Evolutionary conservation across 2,797 vertebrate genomes (phyloP).

Genomic region (Sebastes iracundus): DNA sequence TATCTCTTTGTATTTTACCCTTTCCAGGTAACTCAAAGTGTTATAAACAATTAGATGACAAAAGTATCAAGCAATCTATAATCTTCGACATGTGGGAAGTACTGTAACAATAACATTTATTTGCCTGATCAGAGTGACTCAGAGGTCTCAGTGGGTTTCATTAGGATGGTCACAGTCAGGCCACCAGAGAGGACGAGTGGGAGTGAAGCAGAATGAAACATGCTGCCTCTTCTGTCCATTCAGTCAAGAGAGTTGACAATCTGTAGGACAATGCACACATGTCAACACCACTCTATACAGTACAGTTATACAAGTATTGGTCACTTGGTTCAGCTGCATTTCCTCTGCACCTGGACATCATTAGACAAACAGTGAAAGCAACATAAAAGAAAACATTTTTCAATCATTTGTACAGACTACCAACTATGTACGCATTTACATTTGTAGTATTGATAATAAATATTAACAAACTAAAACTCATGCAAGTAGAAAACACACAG

Average conservation of each 20-base stretch:
- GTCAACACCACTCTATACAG: neutral
- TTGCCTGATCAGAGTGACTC: neutral
- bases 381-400: neutral
- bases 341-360: neutral
- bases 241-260: neutral
- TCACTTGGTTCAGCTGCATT: neutral
- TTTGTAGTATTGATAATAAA: neutral
- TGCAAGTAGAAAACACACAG: no score
- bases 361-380: neutral
- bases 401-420: neutral
- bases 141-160: slow-evolving; percentile 38
- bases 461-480: neutral
- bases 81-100: neutral
- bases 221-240: neutral
- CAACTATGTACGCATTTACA: neutral
- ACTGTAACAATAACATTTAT: neutral
- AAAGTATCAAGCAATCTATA: neutral
- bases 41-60: neutral
- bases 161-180: slow-evolving; percentile 27
- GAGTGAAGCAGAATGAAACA: neutral
- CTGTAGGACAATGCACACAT: neutral
- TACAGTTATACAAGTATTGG: no score
- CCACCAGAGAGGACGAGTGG: slow-evolving; percentile 7
- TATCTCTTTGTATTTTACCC: neutral
- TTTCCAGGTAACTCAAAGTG: neutral